Conservation (phyloP, 2,888 invertebrate genomes). For the Escarpia spicata region DNA sequence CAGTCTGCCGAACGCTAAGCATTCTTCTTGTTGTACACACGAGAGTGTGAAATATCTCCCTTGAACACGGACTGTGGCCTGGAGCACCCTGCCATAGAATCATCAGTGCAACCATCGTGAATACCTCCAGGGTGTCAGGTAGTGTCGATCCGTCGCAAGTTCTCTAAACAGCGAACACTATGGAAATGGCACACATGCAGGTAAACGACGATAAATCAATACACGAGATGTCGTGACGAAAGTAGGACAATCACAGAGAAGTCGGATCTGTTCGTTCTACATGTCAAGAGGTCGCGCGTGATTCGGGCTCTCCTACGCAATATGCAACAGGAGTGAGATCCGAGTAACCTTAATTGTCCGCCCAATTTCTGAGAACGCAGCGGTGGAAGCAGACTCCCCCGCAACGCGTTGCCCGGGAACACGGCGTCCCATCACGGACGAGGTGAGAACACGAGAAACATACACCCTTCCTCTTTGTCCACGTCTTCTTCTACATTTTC, state of each 20-base stretch:
- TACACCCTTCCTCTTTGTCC: background rate
- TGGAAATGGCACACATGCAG: background rate
- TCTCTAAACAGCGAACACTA: background rate
- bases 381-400: background rate
- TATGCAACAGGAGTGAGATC: background rate
- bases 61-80: too few species aligned
- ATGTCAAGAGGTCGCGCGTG: background rate
- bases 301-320: background rate
- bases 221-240: background rate
- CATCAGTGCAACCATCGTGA: too few species aligned
- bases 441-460: background rate
- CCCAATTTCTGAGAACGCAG: background rate
- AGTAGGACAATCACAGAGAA: background rate
- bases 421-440: background rate
- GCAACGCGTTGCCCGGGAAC: background rate
- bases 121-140: too few species aligned
- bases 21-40: too few species aligned
- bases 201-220: background rate
- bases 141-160: background rate
- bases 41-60: too few species aligned
- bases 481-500: background rate
- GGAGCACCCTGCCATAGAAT: too few species aligned
- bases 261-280: constrained; percentile 3
- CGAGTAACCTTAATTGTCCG: background rate
- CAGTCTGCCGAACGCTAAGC: too few species aligned